Base-by-base conservation (phyloP, 2,888 invertebrate genomes). In the Erannis defoliaria region DNA sequence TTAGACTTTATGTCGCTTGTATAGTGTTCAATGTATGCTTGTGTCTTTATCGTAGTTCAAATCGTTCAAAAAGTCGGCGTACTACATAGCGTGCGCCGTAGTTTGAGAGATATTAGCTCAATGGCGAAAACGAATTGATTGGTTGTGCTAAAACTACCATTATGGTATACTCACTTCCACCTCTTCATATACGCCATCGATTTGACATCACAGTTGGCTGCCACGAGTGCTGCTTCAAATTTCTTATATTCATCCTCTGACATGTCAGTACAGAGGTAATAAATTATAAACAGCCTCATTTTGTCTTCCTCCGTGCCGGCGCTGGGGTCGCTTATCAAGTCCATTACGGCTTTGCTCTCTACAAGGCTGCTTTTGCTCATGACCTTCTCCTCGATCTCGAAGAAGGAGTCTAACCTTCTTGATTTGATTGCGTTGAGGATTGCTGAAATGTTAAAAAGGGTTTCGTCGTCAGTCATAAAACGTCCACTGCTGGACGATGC, bases 331-430 rank as follows among this genome's bases (percentile, higher is more conserved):
- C 95, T 94, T 60, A 99, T 94, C 37, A 99, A 94, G 73, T 99
- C 99, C 81, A 98, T 88, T n/a, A 99, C 93, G 21, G 97, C 95
- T 84, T 97, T 96, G 80, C 97, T 98, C 67, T 93, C 93, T 0
- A 93, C 85, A 60, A 96, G 89, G 4, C 95, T 95, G 71, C 95
- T 95, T 89, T 96, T 97, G 50, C 97, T 97, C 97, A 99, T 98
- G 46, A 99, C 96, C 88, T 99, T 99, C 84, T 99, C 99, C 93
- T 99, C 99, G 62, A 98, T 93, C 89, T 99, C 99, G 82, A 99
- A 99, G 81, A 98, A 98, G 0, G 98, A 97, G 84, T 99, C 99
- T 51, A 99, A 89, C 71, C 99, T 96, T 54, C 99, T 94, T 0
- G 96, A 95, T 93, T 99, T 98, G 45, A 98, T 98, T 51, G 94